Conservation (phyloP, 2,797 vertebrate species). For the Pangasius sanitwongsei region DNA sequence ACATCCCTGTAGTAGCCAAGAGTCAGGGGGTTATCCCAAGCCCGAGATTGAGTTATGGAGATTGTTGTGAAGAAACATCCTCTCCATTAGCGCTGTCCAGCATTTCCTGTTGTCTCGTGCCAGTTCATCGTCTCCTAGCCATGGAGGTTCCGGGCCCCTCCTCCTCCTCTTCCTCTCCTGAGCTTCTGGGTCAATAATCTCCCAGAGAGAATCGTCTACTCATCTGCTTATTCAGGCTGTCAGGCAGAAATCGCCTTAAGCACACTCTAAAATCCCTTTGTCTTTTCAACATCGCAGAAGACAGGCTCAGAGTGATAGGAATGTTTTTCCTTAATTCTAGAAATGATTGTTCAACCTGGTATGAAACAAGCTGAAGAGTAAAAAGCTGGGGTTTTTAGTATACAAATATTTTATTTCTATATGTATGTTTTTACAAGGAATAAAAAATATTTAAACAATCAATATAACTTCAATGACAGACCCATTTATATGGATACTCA, state of each 20-base stretch:
- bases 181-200: constrained; percentile 78
- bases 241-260: constrained; percentile 61
- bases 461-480: constrained; percentile 8
- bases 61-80: constrained; percentile 34
- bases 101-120: constrained; percentile 60
- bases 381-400: background rate
- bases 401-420: background rate
- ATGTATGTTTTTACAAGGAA: background rate
- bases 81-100: constrained; percentile 40
- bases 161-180: constrained; percentile 62
- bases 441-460: background rate
- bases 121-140: constrained; percentile 55
- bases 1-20: background rate
- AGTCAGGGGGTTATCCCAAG: constrained; percentile 24
- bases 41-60: constrained; percentile 33
- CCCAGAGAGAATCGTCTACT: constrained; percentile 68
- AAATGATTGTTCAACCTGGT: background rate
- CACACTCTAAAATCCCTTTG: constrained; percentile 57
- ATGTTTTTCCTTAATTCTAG: constrained; percentile 13
- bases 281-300: constrained; percentile 49
- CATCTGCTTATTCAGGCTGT: constrained; percentile 64
- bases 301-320: background rate
- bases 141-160: constrained; percentile 65
- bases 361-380: background rate
- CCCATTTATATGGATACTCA: background rate